These are phyloP conservation scores for Carcharodon carcharias DNA, from an alignment of 2,797 vertebrate genomes.

Conservation along the genomic window DNA sequence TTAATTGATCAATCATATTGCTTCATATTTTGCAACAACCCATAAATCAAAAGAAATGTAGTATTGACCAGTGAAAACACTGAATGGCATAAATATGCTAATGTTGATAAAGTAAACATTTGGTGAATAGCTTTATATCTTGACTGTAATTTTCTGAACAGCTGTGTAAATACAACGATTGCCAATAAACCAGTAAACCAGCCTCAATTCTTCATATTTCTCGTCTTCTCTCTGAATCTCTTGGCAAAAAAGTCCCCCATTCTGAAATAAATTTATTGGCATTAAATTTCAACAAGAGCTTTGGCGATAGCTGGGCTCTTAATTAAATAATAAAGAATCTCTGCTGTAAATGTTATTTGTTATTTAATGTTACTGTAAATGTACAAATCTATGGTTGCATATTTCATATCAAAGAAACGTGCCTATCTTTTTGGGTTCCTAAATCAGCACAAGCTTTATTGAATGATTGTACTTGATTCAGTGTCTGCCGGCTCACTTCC, in stretches of 20 bases:
- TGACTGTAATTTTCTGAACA: conserved; percentile 25
- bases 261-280: conserved; percentile 13
- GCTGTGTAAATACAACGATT: conserved; percentile 20
- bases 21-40: background rate
- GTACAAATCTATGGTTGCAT: background rate
- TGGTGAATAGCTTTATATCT: background rate
- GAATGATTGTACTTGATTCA: background rate
- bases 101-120: conserved; percentile 13
- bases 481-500: no score
- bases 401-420: background rate
- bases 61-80: background rate
- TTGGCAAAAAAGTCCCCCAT: background rate
- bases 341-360: background rate
- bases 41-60: background rate
- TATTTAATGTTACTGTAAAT: no score
- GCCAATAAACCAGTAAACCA: conserved; percentile 19
- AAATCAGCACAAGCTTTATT: background rate
- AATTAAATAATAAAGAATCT: background rate
- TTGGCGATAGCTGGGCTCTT: background rate
- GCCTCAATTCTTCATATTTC: background rate
- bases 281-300: background rate
- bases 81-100: conserved; percentile 2
- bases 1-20: background rate
- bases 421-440: background rate
- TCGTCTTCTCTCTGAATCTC: background rate